Evolutionary conservation across 64 coral and sea anemone species (phyloP).

Genomic region (Actinia equina): DNA sequence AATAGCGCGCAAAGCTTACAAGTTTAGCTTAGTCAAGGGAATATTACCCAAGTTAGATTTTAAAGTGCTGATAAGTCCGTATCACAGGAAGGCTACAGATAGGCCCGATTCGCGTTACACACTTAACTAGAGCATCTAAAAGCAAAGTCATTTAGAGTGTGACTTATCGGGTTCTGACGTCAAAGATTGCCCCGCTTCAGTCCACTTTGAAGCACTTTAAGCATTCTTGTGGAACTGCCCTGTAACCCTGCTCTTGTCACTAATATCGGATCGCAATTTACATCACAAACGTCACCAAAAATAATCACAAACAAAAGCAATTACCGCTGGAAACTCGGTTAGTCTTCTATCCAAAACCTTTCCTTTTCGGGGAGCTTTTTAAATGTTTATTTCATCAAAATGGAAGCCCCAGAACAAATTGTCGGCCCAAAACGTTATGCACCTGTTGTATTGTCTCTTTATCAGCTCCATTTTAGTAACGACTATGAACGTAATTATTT

Average conservation of each 20-base stretch:
- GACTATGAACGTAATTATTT: conserved; percentile 43
- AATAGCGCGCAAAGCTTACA: conserved; percentile 71
- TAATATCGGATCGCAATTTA: conserved; percentile 67
- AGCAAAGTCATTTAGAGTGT: conserved; percentile 55
- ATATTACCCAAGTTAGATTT: conserved; percentile 74
- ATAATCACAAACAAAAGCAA: conserved; percentile 91
- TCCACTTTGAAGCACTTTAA: conserved; percentile 49
- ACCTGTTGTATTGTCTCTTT: conserved; percentile 50
- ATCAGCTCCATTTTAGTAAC: conserved; percentile 34
- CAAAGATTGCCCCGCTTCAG: conserved; percentile 59
- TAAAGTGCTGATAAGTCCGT: conserved; percentile 74
- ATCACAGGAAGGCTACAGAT: conserved; percentile 60
- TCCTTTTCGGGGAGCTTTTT: conserved; percentile 41
- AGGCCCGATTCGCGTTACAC: conserved; percentile 21
- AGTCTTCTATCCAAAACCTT: neutral
- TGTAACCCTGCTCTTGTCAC: conserved; percentile 82
- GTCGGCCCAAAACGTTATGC: conserved; percentile 23
- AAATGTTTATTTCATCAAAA: conserved; percentile 15
- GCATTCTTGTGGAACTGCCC: conserved; percentile 80
- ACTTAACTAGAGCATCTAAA: conserved; percentile 54
- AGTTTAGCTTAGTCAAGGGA: conserved; percentile 60
- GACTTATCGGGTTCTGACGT: conserved; percentile 65
- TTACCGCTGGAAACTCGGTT: conserved; percentile 67
- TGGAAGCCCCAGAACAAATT: conserved; percentile 8
- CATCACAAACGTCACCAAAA: conserved; percentile 84